Percentiles rank a stretch among this genome's conserved stretches.
phyloP scores from a whole-genome alignment of 2,113 vertebrate species.

The Xenotilapia longispinis region DNA sequence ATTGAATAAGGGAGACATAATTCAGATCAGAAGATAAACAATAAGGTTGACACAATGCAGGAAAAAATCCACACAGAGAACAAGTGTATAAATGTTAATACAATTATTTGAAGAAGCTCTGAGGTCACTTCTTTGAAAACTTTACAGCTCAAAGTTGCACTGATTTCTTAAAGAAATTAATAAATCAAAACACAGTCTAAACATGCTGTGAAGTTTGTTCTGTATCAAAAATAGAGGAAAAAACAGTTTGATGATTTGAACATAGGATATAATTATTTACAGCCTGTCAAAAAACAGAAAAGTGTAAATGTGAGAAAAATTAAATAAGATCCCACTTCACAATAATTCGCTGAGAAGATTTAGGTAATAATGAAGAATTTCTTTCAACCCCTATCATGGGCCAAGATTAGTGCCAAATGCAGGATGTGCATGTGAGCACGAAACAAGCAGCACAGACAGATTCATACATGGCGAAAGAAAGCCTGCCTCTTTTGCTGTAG shows the following conservation, averaged over 20 bases:
- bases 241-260: neutral
- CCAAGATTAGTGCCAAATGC: neutral
- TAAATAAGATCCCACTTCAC: neutral
- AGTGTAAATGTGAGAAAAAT: neutral
- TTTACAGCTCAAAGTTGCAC: neutral
- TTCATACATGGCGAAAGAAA: neutral
- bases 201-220: neutral
- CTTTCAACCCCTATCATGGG: neutral
- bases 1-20: neutral
- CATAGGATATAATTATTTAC: neutral
- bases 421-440: neutral
- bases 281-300: neutral
- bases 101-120: neutral
- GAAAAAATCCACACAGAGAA: neutral
- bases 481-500: neutral
- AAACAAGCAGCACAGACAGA: neutral
- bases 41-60: neutral
- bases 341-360: neutral
- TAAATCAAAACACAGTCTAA: neutral
- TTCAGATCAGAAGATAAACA: neutral
- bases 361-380: neutral
- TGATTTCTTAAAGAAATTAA: neutral
- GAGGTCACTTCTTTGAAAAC: constrained; percentile 1
- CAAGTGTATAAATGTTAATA: neutral
- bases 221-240: neutral